phyloP scores from a whole-genome alignment of 2,888 invertebrate genomes.

The Caenorhabditis uteleia region DNA sequence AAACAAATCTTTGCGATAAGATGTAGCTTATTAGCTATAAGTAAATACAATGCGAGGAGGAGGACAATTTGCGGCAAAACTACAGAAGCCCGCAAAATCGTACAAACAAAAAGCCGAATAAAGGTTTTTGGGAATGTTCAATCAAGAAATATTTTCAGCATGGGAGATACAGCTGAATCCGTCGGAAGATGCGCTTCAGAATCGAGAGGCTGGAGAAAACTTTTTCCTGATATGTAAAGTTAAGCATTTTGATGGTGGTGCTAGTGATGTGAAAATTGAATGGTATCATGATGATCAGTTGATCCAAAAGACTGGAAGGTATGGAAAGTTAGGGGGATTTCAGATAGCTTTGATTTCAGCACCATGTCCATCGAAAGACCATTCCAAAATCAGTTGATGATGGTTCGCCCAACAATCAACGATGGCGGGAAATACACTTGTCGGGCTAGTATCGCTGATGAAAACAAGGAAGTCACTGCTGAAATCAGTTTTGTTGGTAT shows the following conservation, averaged over 20 bases:
- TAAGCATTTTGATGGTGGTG: constrained; percentile 49
- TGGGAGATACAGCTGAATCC: constrained; percentile 45
- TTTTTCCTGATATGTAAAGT: constrained; percentile 52
- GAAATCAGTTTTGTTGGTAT: constrained; percentile 52
- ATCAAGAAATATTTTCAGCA: constrained; percentile 29
- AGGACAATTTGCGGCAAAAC: no score
- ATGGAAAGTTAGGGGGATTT: neutral
- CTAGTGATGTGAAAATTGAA: constrained; percentile 50
- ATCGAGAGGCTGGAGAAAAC: constrained; percentile 48
- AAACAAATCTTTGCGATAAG: no score
- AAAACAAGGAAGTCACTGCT: constrained; percentile 39
- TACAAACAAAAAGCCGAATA: no score
- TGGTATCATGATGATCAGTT: constrained; percentile 43
- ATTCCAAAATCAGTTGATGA: constrained; percentile 50
- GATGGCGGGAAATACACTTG: constrained; percentile 52
- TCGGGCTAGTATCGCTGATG: constrained; percentile 40
- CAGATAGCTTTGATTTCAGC: constrained; percentile 28
- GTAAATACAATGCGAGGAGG: no score
- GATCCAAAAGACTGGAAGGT: constrained; percentile 50
- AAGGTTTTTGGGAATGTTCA: neutral
- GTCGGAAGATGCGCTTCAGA: constrained; percentile 42
- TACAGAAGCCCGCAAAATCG: no score
- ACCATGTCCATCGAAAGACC: constrained; percentile 52
- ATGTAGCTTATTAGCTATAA: no score
- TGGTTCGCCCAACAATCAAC: constrained; percentile 41